phyloP scores from a whole-genome alignment of 2,888 invertebrate genomes.

The Xiphydria camelus region DNA sequence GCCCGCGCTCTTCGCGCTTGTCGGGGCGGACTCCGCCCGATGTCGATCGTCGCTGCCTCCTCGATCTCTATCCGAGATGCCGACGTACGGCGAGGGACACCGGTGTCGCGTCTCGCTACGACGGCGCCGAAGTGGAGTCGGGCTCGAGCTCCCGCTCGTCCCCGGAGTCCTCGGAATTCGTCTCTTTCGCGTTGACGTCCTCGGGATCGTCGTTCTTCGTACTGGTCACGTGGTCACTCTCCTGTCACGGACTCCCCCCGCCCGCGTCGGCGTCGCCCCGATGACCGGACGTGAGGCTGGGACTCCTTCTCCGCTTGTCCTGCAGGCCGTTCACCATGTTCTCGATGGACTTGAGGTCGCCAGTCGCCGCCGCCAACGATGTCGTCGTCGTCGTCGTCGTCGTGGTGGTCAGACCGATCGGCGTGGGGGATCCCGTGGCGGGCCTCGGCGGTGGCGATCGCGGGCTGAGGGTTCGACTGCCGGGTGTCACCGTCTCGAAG shows the following conservation, averaged over 20 bases:
- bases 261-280: constrained; percentile 47
- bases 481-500: constrained; percentile 87
- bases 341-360: constrained; percentile 93
- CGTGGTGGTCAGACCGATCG: constrained; percentile 59
- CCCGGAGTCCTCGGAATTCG: constrained; percentile 7
- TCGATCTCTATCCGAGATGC: too few relatives aligned
- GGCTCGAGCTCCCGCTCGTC: constrained; percentile 37
- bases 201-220: constrained; percentile 36
- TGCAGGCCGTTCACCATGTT: constrained; percentile 97
- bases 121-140: constrained; percentile 54
- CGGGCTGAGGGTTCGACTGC: constrained; percentile 66
- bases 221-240: constrained; percentile 46
- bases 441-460: constrained; percentile 65
- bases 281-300: constrained; percentile 43
- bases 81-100: too few relatives aligned
- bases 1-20: too few relatives aligned
- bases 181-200: constrained; percentile 5
- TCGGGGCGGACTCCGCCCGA: too few relatives aligned
- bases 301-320: constrained; percentile 65
- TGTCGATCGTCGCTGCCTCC: too few relatives aligned
- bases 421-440: constrained; percentile 63
- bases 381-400: constrained; percentile 35
- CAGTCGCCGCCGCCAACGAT: constrained; percentile 65
- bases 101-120: constrained; percentile 53
- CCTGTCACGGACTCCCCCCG: constrained; percentile 56